Base-by-base conservation (phyloP, 2,888 invertebrate genomes). In the Cinara cedri region DNA sequence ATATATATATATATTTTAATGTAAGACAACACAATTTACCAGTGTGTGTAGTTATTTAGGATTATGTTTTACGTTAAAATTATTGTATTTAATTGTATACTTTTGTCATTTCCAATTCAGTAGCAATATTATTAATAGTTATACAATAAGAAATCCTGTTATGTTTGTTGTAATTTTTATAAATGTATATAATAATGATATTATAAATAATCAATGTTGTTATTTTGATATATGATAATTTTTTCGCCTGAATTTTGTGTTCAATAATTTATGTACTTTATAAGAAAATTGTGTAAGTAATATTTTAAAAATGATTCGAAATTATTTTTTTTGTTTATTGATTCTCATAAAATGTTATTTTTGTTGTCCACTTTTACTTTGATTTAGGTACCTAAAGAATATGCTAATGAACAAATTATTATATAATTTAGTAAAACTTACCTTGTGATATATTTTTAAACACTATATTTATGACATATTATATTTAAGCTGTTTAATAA, bases 361-460 rank as follows among this genome's bases (percentile, higher is more conserved):
- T 72, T n/a, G 72, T 26, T 72, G 72, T 46, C 11, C 57, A 71
- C 9, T 70, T 72, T 24, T 49, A 26, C 49, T 60, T 62, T 49
- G 19, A 16, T 34, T 72, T 72, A n/a, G n/a, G n/a, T n/a, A 51
- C 72, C 42, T 63, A 74, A 62, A 62, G 3, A 0, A 51, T 42
- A 19, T 72, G 62, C 62, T 49, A 72, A 62, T 34, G 8, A 16
- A 42, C 42, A 63, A 14, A 63, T 51, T 26, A 74, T 63, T 60
- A 49, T 49, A 42, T 63, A 42, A 42, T 42, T 74, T 63, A 63
- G 51, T 63, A 63, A 63, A 72, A 51, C 42, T 51, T 51, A 63
- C 16, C 21, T 74, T 74, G 72, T 74, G 72, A 62, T 74, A 74
- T 74, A 63, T 74, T 72, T 72, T 72, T 72, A 42, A 72, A 72